phyloP scores from a whole-genome alignment of 2,888 invertebrate species.

The Masnerella sp. region DNA sequence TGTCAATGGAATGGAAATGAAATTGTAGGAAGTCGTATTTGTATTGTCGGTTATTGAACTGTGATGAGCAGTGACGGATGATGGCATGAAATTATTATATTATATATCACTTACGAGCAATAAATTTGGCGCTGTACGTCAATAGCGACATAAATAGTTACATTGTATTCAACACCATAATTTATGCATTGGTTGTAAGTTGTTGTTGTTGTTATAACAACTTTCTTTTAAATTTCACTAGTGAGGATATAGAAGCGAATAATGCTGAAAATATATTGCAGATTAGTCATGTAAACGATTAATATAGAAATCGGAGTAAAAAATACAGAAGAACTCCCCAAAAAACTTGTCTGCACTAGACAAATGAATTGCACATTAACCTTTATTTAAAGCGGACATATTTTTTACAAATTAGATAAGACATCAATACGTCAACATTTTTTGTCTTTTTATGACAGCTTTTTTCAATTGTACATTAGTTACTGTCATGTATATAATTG shows the following conservation, averaged over 20 bases:
- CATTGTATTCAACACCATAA: no score
- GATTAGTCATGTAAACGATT: no score
- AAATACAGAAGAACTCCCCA: background rate
- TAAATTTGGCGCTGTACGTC: no score
- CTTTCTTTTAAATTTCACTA: no score
- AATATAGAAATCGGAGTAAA: no score
- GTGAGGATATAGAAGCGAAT: no score
- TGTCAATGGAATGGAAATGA: constrained; percentile 24
- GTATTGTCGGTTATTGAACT: background rate
- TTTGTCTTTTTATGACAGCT: constrained; percentile 13
- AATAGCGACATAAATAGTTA: no score
- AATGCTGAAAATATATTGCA: no score
- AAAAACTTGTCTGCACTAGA: constrained; percentile 27
- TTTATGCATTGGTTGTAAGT: no score
- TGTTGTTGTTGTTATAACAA: no score
- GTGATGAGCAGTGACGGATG: background rate
- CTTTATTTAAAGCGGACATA: constrained; percentile 31
- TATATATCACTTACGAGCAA: no score
- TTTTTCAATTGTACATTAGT: constrained; percentile 31
- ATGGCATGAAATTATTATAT: background rate
- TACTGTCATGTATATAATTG: constrained; percentile 24
- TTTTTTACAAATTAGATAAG: constrained; percentile 32
- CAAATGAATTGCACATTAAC: constrained; percentile 23
- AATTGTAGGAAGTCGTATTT: constrained; percentile 20
- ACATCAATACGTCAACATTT: constrained; percentile 26